Base-by-base conservation (phyloP, 2,113 vertebrate species). In the Lepus americanus region DNA sequence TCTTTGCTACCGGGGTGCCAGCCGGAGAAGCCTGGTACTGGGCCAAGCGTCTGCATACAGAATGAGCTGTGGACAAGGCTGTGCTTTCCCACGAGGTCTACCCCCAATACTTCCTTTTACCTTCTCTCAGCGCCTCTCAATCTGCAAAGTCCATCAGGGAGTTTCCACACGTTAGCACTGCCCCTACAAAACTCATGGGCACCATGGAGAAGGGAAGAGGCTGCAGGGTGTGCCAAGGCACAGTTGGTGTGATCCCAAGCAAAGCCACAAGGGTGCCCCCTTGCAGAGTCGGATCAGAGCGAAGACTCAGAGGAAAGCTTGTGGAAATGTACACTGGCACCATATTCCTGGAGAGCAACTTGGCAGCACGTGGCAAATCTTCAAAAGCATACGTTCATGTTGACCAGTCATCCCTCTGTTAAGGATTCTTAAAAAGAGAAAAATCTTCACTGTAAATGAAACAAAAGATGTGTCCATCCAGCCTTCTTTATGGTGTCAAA, bases 181-280 rank as follows among this genome's bases (percentile, higher is more conserved):
- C 23, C 31, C 5, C 4, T 14, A 29, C 39, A 22, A 1, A 81
- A 77, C 25, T n/a, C n/a, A 44, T 11, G 29, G n/a, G 19, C 4
- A 27, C 23, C 11, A 12, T 4, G 33, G 4, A 63, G 33, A 36
- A 44, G 55, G 23, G 31, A 14, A 23, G 27, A 31, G 19, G 49
- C 5, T 9, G 20, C 44, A 63, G 6, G 53, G 23, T 4, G 16
- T 66, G 12, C 33, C 23, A 33, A 31, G 33, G 49, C 19, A 14
- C 7, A 6, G 1, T 33, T 11, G 10, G 3, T 39, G 0, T 9
- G 22, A 9, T 67, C 29, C 44, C 22, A 12, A 19, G n/a, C 25
- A 31, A 23, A 17, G 2, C 39, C 29, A 13, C 44, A 25, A 11
- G 0, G 20, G 13, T 14, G 16, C 23, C 5, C 3, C 0, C 0